Conservation (phyloP, 1,140 invertebrate species). For the Aphelinus certus region DNA sequence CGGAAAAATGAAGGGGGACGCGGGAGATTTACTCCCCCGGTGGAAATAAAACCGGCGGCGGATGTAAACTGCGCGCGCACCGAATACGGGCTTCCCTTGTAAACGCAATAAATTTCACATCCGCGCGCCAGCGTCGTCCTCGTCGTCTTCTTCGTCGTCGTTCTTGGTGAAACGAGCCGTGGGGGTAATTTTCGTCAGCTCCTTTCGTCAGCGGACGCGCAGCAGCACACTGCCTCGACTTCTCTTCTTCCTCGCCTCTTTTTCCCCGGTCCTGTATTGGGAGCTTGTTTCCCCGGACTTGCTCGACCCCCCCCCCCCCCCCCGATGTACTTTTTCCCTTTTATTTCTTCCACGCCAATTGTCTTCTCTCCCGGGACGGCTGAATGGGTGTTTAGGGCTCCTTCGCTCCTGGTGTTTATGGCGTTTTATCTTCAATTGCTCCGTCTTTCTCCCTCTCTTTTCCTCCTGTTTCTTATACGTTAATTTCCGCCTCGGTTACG, state of each 20-base stretch:
- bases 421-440: not conserved
- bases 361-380: not conserved
- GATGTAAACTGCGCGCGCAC: slow-evolving; percentile 3
- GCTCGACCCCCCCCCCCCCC: too few species aligned
- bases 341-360: not conserved
- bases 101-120: slow-evolving; percentile 48
- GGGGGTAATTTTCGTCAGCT: slow-evolving; percentile 32
- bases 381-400: slow-evolving; percentile 4
- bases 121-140: slow-evolving; percentile 16
- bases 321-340: not conserved
- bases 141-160: not conserved
- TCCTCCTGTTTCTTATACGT: not conserved
- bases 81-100: slow-evolving; percentile 17
- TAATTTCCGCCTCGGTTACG: not conserved
- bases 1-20: not conserved
- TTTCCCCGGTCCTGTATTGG: not conserved
- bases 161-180: slow-evolving; percentile 34
- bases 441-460: not conserved
- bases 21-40: slow-evolving; percentile 40
- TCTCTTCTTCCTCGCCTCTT: not conserved
- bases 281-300: too few species aligned
- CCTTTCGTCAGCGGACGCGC: not conserved
- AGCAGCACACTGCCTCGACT: not conserved
- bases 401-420: not conserved
- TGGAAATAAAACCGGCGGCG: slow-evolving; percentile 39